These are phyloP conservation scores for Chaetodon trifascialis DNA, from an alignment of 2,113 vertebrate genomes.

Conservation along the genomic window DNA sequence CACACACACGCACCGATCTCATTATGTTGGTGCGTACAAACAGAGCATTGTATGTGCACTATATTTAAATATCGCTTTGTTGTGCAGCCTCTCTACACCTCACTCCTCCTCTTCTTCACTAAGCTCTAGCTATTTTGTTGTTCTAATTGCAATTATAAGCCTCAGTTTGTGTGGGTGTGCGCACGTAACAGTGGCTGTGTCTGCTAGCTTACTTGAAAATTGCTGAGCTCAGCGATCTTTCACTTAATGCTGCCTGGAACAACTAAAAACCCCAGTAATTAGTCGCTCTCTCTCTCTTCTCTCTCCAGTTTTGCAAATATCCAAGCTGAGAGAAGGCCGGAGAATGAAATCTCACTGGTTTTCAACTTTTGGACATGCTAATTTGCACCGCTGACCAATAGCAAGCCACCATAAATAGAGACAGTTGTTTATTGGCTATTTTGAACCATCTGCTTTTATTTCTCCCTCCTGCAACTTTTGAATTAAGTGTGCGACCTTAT, in stretches of 20 bases:
- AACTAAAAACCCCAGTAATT: constrained; percentile 38
- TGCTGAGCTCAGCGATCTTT: constrained; percentile 39
- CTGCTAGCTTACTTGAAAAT: constrained; percentile 1
- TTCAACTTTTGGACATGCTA: background rate
- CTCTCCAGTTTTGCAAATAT: background rate
- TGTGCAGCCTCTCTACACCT: constrained; percentile 27
- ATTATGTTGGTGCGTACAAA: constrained; percentile 26
- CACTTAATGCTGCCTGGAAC: constrained; percentile 49
- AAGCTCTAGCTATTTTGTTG: constrained; percentile 9
- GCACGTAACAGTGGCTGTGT: background rate
- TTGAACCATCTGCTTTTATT: background rate
- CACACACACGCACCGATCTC: constrained; percentile 1
- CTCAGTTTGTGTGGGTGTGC: constrained; percentile 5
- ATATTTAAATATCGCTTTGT: constrained; percentile 44
- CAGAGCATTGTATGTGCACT: constrained; percentile 19
- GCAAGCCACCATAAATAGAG: background rate
- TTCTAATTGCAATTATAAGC: constrained; percentile 55
- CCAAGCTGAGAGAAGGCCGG: too few species aligned
- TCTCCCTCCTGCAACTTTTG: too few species aligned
- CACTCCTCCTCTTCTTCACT: constrained; percentile 4
- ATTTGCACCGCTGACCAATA: background rate
- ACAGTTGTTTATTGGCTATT: background rate
- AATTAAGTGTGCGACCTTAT: too few species aligned
- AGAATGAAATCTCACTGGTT: background rate
- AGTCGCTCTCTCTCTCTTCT: background rate